Evolutionary conservation across 64 coral and sea anemone genomes (phyloP).

Genomic region (Cladopsammia gracilis): DNA sequence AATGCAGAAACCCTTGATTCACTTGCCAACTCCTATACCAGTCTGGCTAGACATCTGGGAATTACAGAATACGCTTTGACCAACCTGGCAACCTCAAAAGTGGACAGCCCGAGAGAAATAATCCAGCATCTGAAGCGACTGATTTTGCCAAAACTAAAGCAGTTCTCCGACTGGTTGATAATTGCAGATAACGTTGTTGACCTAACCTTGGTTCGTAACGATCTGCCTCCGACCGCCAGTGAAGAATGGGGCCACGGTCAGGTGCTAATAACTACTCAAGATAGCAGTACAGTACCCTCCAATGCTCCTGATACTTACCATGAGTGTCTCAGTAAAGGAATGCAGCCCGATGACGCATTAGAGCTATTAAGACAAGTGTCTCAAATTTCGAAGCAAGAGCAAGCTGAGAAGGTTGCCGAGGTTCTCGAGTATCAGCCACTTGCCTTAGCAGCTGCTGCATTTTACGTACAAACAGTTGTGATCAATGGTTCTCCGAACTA

Average conservation of each 20-base stretch:
- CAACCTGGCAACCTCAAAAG: neutral
- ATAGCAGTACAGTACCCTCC: neutral
- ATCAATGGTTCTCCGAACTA: neutral
- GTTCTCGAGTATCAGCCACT: conserved; percentile 32
- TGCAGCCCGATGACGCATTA: conserved; percentile 22
- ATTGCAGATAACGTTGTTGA: neutral
- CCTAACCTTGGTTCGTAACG: neutral
- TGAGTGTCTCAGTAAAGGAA: conserved; percentile 4
- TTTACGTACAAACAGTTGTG: conserved; percentile 17
- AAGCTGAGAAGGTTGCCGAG: conserved; percentile 6
- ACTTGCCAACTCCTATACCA: conserved; percentile 19
- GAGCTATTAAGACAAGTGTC: conserved; percentile 14
- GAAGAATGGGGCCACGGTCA: conserved; percentile 35
- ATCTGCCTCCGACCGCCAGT: conserved; percentile 11
- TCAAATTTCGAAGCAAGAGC: neutral
- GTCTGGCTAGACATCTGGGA: neutral
- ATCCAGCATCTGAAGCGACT: neutral
- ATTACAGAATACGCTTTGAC: conserved; percentile 4
- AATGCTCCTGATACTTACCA: neutral
- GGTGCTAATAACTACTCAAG: conserved; percentile 1
- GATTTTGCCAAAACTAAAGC: neutral
- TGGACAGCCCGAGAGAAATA: neutral
- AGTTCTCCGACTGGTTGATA: neutral
- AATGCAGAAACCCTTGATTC: conserved; percentile 12
- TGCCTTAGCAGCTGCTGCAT: conserved; percentile 19